Evolutionary conservation across 2,113 vertebrate species (phyloP), one percentile per base, ranked within the genome.

Genomic region (Rhinogobius similis): DNA sequence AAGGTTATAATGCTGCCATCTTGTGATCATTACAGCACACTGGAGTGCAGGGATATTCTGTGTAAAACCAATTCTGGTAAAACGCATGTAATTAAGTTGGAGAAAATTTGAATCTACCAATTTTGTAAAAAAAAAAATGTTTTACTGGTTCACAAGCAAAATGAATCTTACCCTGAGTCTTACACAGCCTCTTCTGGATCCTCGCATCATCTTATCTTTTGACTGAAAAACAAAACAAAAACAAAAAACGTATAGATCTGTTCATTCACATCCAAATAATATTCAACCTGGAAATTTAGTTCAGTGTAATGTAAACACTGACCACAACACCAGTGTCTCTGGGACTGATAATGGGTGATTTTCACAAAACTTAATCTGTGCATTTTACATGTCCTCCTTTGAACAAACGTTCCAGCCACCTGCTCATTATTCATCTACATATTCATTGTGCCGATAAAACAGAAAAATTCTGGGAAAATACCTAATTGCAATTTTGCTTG

Each of bases 161-260:
- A 11, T 8, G 43, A 56, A 20, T 52, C 95, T 95, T 88, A 96
- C 98, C 91, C 95, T 93, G 75, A 99, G 96, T 88, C 98, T 94
- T 79, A 99, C 97, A 75, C 98, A 99, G 56, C 98, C 98, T 93
- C 98, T 94, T 87, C 98, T 95, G 73, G 98, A 99, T 63, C 98
- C 98, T 90, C 98, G 94, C 98, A 99, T 99, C 98, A 99, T 99
- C 91, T 99, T 99, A 90, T 99, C 98, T 87, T 99, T 99, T 67
- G 98, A 99, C 98, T 99, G 86, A 86, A n/a, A 76, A 78, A 41
- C 1, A 83, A 65, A 62, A 72, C 10, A 41, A 41, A 41, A 12
- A 41, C 10, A 12, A 73, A n/a, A n/a, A n/a, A 78, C 26, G 6
- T 26, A 14, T 24, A 14, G 10, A 61, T 20, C 29, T 36, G 20